Evolutionary conservation across 37 sponge, comb jelly and placozoan genomes (phyloP).

Genomic region (Trichoplax adhaerens): DNA sequence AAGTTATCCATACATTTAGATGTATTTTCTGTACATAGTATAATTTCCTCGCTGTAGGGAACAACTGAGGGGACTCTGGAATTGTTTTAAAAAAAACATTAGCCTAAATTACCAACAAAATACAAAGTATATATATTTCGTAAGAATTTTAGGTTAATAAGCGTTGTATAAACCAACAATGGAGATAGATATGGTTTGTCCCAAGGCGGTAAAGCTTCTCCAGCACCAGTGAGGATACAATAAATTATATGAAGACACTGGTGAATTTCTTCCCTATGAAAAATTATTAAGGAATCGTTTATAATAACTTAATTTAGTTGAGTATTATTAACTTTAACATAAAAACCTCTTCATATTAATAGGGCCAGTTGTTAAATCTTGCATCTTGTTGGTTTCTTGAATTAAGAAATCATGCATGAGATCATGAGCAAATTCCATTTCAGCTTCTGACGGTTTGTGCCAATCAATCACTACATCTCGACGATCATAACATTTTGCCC

Average conservation of each 20-base stretch:
- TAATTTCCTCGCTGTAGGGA: too few relatives aligned
- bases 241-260: constrained; percentile 16
- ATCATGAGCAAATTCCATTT: constrained; percentile 31
- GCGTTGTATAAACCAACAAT: too few relatives aligned
- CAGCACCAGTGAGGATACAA: constrained; percentile 17
- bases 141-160: too few relatives aligned
- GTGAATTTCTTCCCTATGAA: constrained; percentile 27
- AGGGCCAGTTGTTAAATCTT: constrained; percentile 19
- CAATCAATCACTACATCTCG: constrained; percentile 30
- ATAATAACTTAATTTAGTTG: too few relatives aligned
- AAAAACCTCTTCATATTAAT: too few relatives aligned
- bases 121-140: constrained; percentile 4
- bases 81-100: neutral
- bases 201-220: constrained; percentile 33
- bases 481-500: constrained; percentile 26
- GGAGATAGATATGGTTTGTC: neutral
- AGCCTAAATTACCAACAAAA: constrained; percentile 13
- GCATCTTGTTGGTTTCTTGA: constrained; percentile 40
- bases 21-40: too few relatives aligned
- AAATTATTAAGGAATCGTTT: too few relatives aligned
- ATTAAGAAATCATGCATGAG: constrained; percentile 39
- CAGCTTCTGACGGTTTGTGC: constrained; percentile 40
- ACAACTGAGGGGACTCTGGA: too few relatives aligned
- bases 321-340: too few relatives aligned
- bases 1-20: too few relatives aligned